A percentile compares a stretch with the other conserved stretches of the same genome.
Evolutionary conservation across 2,113 vertebrate genomes (phyloP).

Genomic region (Puffinus mauretanicus): DNA sequence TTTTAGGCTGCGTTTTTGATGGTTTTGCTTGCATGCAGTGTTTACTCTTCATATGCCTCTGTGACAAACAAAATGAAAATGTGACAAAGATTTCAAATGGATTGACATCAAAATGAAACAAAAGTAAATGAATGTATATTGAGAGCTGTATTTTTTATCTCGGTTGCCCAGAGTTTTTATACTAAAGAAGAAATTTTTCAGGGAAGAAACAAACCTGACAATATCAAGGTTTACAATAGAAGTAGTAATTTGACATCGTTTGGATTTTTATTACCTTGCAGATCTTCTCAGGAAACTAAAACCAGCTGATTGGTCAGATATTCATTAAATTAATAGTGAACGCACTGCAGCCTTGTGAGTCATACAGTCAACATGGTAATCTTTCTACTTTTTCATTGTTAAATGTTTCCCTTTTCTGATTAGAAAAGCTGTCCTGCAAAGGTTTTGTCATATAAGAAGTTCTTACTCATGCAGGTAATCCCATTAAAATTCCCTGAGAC

Average conservation of each 20-base stretch:
- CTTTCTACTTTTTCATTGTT: background rate
- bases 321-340: background rate
- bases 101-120: background rate
- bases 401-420: background rate
- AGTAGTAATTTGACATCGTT: background rate
- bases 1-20: background rate
- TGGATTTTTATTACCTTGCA: background rate
- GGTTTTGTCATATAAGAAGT: background rate
- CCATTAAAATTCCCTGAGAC: background rate
- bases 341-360: background rate
- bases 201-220: background rate
- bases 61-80: background rate
- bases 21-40: background rate
- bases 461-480: background rate
- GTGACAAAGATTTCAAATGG: background rate
- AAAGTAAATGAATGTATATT: background rate
- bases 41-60: background rate
- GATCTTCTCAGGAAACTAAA: background rate
- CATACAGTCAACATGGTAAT: background rate
- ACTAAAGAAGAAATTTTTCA: background rate
- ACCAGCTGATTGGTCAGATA: background rate
- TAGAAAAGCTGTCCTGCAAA: background rate
- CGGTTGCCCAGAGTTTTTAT: background rate
- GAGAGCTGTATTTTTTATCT: background rate
- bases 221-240: background rate